Percentiles rank a stretch among this genome's conserved stretches.
phyloP scores from a whole-genome alignment of 1,140 invertebrate genomes.

The Ylistrum balloti region DNA sequence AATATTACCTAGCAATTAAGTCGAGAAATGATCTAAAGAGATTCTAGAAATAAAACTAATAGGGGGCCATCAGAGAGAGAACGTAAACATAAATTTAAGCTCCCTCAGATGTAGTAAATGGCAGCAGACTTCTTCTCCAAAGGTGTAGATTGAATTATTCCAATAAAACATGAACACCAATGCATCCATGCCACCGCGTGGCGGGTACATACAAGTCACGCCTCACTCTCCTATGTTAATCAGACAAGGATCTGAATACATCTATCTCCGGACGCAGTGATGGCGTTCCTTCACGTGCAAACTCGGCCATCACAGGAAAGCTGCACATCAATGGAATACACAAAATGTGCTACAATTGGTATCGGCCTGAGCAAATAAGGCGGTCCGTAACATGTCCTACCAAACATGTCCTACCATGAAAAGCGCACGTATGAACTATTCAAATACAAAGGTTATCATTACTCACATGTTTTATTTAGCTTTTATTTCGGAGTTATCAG shows the following conservation, averaged over 20 bases:
- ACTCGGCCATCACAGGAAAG: conserved; percentile 7
- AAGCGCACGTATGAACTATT: no score
- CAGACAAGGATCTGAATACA: neutral
- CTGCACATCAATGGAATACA: neutral
- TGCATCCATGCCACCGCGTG: neutral
- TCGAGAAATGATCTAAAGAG: conserved; percentile 24
- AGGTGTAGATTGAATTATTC: conserved; percentile 1
- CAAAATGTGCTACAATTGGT: neutral
- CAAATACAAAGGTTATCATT: no score
- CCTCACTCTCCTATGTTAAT: neutral
- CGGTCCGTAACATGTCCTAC: neutral
- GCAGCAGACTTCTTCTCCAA: neutral
- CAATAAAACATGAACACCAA: neutral
- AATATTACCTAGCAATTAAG: conserved; percentile 18
- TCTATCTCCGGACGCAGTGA: neutral
- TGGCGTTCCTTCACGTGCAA: conserved; percentile 22
- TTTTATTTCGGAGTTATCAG: no score
- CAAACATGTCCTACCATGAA: no score
- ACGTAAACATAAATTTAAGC: neutral
- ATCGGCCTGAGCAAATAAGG: neutral
- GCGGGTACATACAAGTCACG: neutral
- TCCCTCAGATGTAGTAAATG: conserved; percentile 16
- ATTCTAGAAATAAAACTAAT: conserved; percentile 31
- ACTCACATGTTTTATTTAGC: no score
- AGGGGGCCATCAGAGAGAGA: neutral